These are phyloP conservation scores for Sarcophaga carnaria DNA, from an alignment of 2,888 invertebrate species.

Conservation along the genomic window DNA sequence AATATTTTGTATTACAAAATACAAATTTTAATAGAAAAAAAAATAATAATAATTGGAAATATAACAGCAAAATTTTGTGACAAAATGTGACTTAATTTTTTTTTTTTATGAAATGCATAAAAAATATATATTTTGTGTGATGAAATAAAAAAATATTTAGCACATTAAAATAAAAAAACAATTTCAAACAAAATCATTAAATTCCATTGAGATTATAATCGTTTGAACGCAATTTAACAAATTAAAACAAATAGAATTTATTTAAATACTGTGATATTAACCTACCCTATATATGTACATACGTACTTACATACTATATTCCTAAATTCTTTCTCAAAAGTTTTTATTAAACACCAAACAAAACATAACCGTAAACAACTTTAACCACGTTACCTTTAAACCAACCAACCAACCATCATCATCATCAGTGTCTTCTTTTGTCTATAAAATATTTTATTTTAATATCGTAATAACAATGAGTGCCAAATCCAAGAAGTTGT, in stretches of 20 bases:
- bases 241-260: conserved; percentile 1
- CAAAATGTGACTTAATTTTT: conserved; percentile 65
- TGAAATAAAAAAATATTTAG: conserved; percentile 15
- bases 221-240: neutral
- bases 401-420: neutral
- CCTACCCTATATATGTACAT: too few relatives aligned
- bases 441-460: neutral
- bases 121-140: neutral
- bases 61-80: conserved; percentile 65
- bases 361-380: neutral
- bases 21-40: conserved; percentile 7
- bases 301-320: too few relatives aligned
- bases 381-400: conserved; percentile 10
- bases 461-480: conserved; percentile 73
- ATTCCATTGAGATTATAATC: conserved; percentile 13
- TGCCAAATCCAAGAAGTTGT: conserved; percentile 79
- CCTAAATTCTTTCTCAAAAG: conserved; percentile 20
- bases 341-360: neutral
- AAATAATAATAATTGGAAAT: conserved; percentile 15
- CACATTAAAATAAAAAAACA: conserved; percentile 11
- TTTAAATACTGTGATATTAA: conserved; percentile 48
- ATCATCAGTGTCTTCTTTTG: neutral
- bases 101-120: neutral
- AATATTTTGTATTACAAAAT: conserved; percentile 10
- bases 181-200: conserved; percentile 8